Conservation (phyloP, 2,797 vertebrate genomes). For the Xiphophorus birchmanni region DNA sequence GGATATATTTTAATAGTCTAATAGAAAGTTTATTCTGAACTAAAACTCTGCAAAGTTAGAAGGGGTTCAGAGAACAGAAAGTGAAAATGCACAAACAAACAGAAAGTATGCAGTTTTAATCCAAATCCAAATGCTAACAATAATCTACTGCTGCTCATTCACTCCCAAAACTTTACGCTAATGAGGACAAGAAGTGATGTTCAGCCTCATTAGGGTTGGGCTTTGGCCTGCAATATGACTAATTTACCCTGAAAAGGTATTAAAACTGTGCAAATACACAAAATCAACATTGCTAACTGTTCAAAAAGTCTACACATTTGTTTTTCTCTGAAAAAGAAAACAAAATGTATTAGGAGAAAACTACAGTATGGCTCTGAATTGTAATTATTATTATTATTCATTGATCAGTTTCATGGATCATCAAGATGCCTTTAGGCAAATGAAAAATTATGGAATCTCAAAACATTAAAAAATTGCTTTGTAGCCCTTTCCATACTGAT, state of each 20-base stretch:
- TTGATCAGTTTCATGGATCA: not conserved
- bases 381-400: not conserved
- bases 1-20: not conserved
- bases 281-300: not conserved
- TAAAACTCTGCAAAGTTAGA: not conserved
- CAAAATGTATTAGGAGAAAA: not conserved
- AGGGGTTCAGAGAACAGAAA: not conserved
- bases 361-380: not conserved
- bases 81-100: not conserved
- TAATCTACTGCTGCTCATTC: not conserved
- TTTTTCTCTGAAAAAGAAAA: not conserved
- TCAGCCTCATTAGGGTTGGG: not conserved
- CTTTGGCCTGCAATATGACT: not conserved
- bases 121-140: not conserved
- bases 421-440: not conserved
- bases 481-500: not conserved
- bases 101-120: not conserved
- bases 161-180: not conserved
- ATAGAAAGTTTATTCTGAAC: not conserved
- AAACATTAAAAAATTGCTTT: not conserved
- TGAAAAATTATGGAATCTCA: not conserved
- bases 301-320: not conserved
- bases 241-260: not conserved
- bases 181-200: not conserved
- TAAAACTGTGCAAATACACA: not conserved